Percentiles rank a stretch among this genome's conserved stretches.
These are phyloP conservation scores for Actias luna DNA, from an alignment of 2,888 invertebrate species.

Conservation along the genomic window DNA sequence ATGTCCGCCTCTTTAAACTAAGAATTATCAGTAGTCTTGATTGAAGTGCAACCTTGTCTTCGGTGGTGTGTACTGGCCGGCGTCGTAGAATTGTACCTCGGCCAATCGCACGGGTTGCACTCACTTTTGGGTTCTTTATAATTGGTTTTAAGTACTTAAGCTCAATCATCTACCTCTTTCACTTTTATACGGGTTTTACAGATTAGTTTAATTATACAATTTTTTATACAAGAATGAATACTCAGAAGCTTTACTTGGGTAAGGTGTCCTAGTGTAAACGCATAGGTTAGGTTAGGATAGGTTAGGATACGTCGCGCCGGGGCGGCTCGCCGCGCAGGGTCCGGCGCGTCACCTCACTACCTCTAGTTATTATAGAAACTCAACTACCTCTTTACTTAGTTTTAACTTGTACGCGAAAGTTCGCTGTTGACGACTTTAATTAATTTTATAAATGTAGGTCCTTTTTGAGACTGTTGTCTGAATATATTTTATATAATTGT, in stretches of 20 bases:
- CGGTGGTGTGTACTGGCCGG: slow-evolving; percentile 37
- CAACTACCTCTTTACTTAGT: slow-evolving; percentile 80
- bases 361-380: slow-evolving; percentile 73
- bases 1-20: slow-evolving; percentile 76
- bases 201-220: slow-evolving; percentile 82
- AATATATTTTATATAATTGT: slow-evolving; percentile 73
- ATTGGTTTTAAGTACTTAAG: slow-evolving; percentile 79
- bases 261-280: slow-evolving; percentile 70
- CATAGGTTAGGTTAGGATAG: slow-evolving; percentile 60
- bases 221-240: slow-evolving; percentile 79
- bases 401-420: slow-evolving; percentile 67
- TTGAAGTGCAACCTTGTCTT: slow-evolving; percentile 46
- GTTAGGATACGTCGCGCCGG: slow-evolving; percentile 53
- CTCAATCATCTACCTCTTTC: slow-evolving; percentile 81
- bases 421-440: slow-evolving; percentile 69
- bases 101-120: slow-evolving; percentile 41
- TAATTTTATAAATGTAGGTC: slow-evolving; percentile 58
- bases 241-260: slow-evolving; percentile 81
- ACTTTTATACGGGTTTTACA: slow-evolving; percentile 82
- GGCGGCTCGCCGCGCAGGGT: slow-evolving; percentile 74
- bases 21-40: slow-evolving; percentile 59
- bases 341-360: slow-evolving; percentile 62
- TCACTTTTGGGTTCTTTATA: slow-evolving; percentile 66
- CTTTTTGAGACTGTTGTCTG: slow-evolving; percentile 75
- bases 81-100: slow-evolving; percentile 29